Conservation (phyloP, 2,888 invertebrate genomes). For the Acleris emargana region DNA sequence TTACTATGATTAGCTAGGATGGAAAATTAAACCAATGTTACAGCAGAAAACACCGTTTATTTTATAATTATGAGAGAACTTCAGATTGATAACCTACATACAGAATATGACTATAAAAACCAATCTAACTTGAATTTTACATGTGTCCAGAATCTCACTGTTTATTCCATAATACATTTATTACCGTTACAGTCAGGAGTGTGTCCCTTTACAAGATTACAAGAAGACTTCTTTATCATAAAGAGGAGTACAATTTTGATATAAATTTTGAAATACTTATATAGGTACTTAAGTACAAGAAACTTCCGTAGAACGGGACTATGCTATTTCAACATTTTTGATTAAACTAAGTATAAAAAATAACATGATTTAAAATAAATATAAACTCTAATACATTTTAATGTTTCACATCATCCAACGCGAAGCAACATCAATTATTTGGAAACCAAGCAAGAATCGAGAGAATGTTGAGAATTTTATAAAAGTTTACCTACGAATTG, state of each 20-base stretch:
- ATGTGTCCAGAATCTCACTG: slow-evolving; percentile 70
- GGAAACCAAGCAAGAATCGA: slow-evolving; percentile 73
- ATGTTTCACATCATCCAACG: slow-evolving; percentile 78
- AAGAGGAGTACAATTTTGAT: slow-evolving; percentile 71
- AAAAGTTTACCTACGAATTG: slow-evolving; percentile 74
- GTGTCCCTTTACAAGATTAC: slow-evolving; percentile 78
- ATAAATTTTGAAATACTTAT: slow-evolving; percentile 72
- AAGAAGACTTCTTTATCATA: slow-evolving; percentile 65
- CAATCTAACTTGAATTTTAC: slow-evolving; percentile 81
- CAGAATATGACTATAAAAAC: slow-evolving; percentile 82
- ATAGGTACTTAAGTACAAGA: slow-evolving; percentile 59
- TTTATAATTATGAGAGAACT: slow-evolving; percentile 85
- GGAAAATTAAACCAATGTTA: slow-evolving; percentile 53
- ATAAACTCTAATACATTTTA: slow-evolving; percentile 70
- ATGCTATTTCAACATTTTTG: slow-evolving; percentile 77
- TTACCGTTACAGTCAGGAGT: slow-evolving; percentile 55
- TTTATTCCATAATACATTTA: slow-evolving; percentile 60
- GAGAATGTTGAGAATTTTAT: slow-evolving; percentile 53
- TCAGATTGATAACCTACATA: slow-evolving; percentile 84
- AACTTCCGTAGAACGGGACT: slow-evolving; percentile 69
- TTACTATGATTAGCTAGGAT: background rate
- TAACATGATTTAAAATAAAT: slow-evolving; percentile 72
- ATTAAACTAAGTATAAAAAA: slow-evolving; percentile 76
- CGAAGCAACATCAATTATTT: slow-evolving; percentile 79
- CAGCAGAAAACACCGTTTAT: slow-evolving; percentile 85